Percentiles rank a stretch among this genome's conserved stretches.
Conservation (phyloP, 2,797 vertebrate species). For the Semotilus atromaculatus region DNA sequence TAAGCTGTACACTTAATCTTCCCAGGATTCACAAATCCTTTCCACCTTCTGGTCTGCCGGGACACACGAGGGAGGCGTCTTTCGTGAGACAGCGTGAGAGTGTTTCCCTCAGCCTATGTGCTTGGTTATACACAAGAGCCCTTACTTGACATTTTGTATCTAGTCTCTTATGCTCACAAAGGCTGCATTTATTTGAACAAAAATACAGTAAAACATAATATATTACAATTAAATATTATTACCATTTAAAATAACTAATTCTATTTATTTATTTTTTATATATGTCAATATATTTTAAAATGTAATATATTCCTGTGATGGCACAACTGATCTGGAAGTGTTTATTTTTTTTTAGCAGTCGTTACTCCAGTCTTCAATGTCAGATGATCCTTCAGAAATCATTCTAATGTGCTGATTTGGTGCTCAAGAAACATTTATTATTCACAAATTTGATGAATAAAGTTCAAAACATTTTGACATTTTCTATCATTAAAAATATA, state of each 20-base stretch:
- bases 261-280: background rate
- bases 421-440: background rate
- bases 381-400: background rate
- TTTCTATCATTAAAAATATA: background rate
- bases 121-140: background rate
- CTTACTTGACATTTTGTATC: background rate
- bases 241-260: background rate
- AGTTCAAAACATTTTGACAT: background rate
- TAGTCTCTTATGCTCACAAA: background rate
- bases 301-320: background rate
- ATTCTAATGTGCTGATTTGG: background rate
- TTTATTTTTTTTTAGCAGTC: background rate
- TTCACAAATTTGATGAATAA: background rate
- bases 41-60: conserved; percentile 64
- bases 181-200: background rate
- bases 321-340: background rate
- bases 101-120: conserved; percentile 3
- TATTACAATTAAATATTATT: background rate
- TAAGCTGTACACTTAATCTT: conserved; percentile 72
- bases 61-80: conserved; percentile 15
- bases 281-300: background rate
- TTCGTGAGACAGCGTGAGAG: conserved; percentile 19
- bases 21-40: conserved; percentile 71
- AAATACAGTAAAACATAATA: background rate
- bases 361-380: background rate